Base-by-base conservation (phyloP, 2,113 vertebrate genomes). In the Podilymbus podiceps region DNA sequence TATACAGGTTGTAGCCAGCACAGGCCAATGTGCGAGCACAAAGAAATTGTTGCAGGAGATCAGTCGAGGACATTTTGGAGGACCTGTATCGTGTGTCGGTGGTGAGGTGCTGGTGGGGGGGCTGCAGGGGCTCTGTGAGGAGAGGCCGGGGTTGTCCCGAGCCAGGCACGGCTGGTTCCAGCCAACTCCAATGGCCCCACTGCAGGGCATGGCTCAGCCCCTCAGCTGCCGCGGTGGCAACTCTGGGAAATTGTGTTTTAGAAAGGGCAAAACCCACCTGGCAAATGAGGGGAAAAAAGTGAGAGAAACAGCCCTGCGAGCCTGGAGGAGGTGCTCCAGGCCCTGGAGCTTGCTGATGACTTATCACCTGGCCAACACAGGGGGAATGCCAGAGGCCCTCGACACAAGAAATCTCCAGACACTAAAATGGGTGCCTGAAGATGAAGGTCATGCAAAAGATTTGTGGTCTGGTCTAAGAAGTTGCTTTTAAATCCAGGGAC, bases 101-200 rank as follows among this genome's bases (percentile, higher is more conserved):
- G 33, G 49, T 2, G 5, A 83, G 49, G 10, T 4, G 5, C 50
- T 23, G 44, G 30, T 0, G 7, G 20, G 20, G 21, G 35, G n/a
- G 20, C 30, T 56, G 15, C n/a, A 14, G 42, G 21, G 8, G 18
- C 30, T 58, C 28, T 49, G 47, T 33, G 31, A 59, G 33, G 27
- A 31, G 33, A 21, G 11, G 42, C 71, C 3, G 1, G 46, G 21
- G 14, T 35, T n/a, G 19, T 12, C n/a, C 31, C 1, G 0, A 8
- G 49, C 67, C 4, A 1, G 46, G 27, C 35, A 38, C 0, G 1
- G 21, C 25, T 2, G 2, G 13, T 38, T 38, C 59, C 58, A 21
- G 21, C 7, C 8, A 3, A n/a, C 6, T 31, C n/a, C 58, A 31
- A 2, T 3, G 20, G 38, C 14, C 17, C 58, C 40, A 31, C 22